phyloP scores from a whole-genome alignment of 2,888 invertebrate species.

The Empis stercorea region DNA sequence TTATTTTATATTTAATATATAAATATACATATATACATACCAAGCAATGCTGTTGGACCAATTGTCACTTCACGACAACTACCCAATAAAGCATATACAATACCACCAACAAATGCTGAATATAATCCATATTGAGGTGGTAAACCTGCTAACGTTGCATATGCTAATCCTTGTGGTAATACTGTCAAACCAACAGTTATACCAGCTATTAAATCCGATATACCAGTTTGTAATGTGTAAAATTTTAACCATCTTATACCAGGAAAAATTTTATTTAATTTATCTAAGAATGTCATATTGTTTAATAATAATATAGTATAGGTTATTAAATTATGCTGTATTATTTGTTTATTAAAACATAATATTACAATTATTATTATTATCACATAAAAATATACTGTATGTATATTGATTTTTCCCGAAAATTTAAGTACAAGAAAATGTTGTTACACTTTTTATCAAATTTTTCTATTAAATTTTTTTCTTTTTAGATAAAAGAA shows the following conservation, averaged over 20 bases:
- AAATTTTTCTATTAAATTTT: too few relatives aligned
- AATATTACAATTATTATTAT: too few relatives aligned
- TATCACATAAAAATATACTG: too few relatives aligned
- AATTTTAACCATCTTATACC: conserved; percentile 56
- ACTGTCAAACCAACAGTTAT: conserved; percentile 86
- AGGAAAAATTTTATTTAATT: conserved; percentile 22
- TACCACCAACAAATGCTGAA: conserved; percentile 87
- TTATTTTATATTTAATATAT: too few relatives aligned
- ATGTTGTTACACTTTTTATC: too few relatives aligned
- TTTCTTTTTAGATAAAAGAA: too few relatives aligned
- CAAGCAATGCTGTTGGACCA: conserved; percentile 69
- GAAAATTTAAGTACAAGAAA: too few relatives aligned
- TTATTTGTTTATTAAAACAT: too few relatives aligned
- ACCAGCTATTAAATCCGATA: conserved; percentile 82
- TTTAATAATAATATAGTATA: too few relatives aligned
- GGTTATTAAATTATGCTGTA: too few relatives aligned
- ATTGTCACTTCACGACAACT: conserved; percentile 78
- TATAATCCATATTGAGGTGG: conserved; percentile 91
- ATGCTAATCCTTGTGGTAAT: conserved; percentile 85
- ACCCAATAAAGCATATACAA: conserved; percentile 81
- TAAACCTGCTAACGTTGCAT: conserved; percentile 78
- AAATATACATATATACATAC: too few relatives aligned
- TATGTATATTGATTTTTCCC: too few relatives aligned
- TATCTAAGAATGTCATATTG: conserved; percentile 15
- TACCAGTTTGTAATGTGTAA: conserved; percentile 60